Conservation (phyloP, 2,797 vertebrate species). For the Poecile montanus region DNA sequence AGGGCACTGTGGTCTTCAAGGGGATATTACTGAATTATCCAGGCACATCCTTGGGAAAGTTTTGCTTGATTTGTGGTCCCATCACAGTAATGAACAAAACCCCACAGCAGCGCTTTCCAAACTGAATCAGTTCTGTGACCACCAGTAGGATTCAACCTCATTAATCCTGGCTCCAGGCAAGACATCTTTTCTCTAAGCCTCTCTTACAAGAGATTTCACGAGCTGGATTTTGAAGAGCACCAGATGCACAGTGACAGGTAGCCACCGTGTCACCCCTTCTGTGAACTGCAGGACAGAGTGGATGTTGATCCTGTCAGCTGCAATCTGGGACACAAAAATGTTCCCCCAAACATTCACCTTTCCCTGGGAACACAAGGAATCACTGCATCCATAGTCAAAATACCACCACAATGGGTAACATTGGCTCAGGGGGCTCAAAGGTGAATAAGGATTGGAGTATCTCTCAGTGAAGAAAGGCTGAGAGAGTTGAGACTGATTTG, state of each 20-base stretch:
- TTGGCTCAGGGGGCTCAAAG: not conserved
- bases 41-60: not conserved
- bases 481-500: not conserved
- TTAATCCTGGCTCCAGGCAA: not conserved
- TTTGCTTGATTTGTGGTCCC: not conserved
- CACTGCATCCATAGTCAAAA: not conserved
- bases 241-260: not conserved
- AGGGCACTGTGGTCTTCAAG: not conserved
- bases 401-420: rapidly evolving
- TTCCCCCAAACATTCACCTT: not conserved
- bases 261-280: not conserved
- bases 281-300: not conserved
- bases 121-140: not conserved
- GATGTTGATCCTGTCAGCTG: not conserved
- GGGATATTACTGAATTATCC: not conserved
- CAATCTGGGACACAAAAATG: not conserved
- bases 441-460: not conserved
- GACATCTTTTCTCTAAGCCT: not conserved
- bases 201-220: not conserved
- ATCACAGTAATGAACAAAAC: not conserved
- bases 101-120: not conserved
- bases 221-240: not conserved
- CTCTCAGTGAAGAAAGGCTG: not conserved
- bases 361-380: not conserved
- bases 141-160: not conserved